Base-by-base conservation (phyloP, 30 jellyfish, hydroid and myxozoan genomes). In the Pseudorhiza aurosa region DNA sequence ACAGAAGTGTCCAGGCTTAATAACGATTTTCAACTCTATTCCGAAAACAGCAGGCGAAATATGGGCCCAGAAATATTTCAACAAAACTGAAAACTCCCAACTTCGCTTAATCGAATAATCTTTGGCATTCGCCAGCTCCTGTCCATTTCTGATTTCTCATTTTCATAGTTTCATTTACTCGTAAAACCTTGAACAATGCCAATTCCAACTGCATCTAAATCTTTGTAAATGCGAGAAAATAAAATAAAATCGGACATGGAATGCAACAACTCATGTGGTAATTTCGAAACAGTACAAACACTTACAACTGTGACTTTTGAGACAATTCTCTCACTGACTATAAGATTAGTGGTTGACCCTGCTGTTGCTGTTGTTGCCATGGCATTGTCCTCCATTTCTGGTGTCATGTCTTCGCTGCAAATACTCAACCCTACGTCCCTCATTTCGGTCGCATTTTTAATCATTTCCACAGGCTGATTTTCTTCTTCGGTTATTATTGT, bases 301-400 rank as follows among this genome's bases (percentile, higher is more conserved):
- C 86, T 72, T 15, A 72, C 86, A 39, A 72, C 18, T 35, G 86
- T 49, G n/a, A 51, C 65, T 18, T 35, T 72, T 26, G 86, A 72
- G 10, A 53, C 86, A 10, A 72, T 50, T 27, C 55, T 72, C 59
- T 72, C 86, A 33, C 75, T 72, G 22, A 51, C 86, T 22, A 49
- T 0, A 42, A 72, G 25, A 21, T 35, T 44, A 11, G 75, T 28
- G 15, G 75, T 14, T 6, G 57, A 21, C 26, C 22, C 5, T 45
- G 83, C 58, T 51, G 63, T 32, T 29, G 75, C 7, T 71, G 8
- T 40, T 11, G 75, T 4, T 8, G 72, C 49, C 0, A 45, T 15
- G 12, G 9, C 28, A 3, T 62, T 1, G 7, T 21, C 58, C 18
- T 32, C 35, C 11, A 18, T 35, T 22, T 72, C 86, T 9, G n/a